These are phyloP conservation scores for Artibeus jamaicensis DNA, from an alignment of 2,797 vertebrate genomes.

Conservation along the genomic window DNA sequence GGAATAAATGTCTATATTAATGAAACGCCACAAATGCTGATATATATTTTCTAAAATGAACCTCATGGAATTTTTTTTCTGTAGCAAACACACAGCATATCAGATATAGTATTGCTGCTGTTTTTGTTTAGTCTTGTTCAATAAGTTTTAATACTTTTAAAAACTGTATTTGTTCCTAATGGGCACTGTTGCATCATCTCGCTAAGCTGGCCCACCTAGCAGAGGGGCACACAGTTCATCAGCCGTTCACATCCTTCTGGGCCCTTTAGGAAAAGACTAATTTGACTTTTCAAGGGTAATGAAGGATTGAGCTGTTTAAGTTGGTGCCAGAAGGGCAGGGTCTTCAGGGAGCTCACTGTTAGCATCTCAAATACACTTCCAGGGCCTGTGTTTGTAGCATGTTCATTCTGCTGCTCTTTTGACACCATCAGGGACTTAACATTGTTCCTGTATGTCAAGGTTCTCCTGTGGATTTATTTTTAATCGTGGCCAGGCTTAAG, in stretches of 20 bases:
- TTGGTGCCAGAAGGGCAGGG: not conserved
- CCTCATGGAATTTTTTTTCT: not conserved
- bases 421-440: not conserved
- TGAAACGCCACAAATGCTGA: not conserved
- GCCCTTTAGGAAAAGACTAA: not conserved
- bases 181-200: not conserved
- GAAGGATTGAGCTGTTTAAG: not conserved
- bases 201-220: not conserved
- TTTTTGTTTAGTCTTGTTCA: not conserved
- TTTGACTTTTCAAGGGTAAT: constrained; percentile 34
- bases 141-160: not conserved
- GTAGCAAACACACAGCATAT: not conserved
- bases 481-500: not conserved
- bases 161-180: not conserved
- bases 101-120: not conserved
- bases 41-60: not conserved
- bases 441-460: not conserved
- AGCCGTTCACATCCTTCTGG: not conserved
- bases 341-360: not conserved
- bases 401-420: not conserved
- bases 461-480: not conserved
- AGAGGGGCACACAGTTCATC: not conserved
- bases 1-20: not conserved
- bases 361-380: not conserved
- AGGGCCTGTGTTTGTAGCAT: not conserved